Percentiles rank a stretch among this genome's conserved stretches.
Evolutionary conservation across 92 coral and sea anemone genomes (phyloP).

Genomic region (Palythoa heliodiscus): DNA sequence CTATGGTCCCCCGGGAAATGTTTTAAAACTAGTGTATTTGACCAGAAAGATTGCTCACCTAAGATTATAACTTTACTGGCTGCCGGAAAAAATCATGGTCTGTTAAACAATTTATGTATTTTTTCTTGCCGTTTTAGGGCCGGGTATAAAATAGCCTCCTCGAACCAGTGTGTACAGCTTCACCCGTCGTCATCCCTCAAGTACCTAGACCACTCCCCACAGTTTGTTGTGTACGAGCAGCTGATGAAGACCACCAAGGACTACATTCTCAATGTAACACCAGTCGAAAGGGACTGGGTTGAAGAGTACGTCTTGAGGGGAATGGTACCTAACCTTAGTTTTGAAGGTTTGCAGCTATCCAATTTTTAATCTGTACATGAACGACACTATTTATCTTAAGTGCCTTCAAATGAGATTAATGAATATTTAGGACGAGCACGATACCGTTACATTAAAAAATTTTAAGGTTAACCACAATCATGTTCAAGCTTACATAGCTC

Average conservation of each 20-base stretch:
- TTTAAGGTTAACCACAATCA: too few species aligned
- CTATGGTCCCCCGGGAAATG: too few species aligned
- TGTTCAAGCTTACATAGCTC: too few species aligned
- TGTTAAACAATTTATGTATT: neutral
- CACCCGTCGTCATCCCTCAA: constrained; percentile 93
- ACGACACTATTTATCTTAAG: too few species aligned
- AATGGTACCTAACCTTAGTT: constrained; percentile 17
- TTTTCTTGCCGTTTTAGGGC: constrained; percentile 16
- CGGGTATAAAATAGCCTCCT: constrained; percentile 73
- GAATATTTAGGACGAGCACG: too few species aligned
- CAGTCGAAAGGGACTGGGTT: constrained; percentile 81
- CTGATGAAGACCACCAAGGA: constrained; percentile 77
- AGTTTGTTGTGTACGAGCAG: constrained; percentile 86
- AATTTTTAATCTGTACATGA: neutral
- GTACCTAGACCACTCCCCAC: constrained; percentile 73
- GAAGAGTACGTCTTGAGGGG: constrained; percentile 50
- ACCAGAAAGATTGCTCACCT: too few species aligned
- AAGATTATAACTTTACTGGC: too few species aligned
- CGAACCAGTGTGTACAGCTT: constrained; percentile 66
- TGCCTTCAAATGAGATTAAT: too few species aligned
- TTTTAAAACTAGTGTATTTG: too few species aligned
- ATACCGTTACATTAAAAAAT: too few species aligned
- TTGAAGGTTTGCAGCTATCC: constrained; percentile 4
- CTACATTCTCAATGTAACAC: constrained; percentile 78
- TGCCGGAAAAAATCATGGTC: neutral